Evolutionary conservation across 2,888 invertebrate species (phyloP), one percentile per base, ranked within the genome.

Genomic region (Parthenolecanium corni): DNA sequence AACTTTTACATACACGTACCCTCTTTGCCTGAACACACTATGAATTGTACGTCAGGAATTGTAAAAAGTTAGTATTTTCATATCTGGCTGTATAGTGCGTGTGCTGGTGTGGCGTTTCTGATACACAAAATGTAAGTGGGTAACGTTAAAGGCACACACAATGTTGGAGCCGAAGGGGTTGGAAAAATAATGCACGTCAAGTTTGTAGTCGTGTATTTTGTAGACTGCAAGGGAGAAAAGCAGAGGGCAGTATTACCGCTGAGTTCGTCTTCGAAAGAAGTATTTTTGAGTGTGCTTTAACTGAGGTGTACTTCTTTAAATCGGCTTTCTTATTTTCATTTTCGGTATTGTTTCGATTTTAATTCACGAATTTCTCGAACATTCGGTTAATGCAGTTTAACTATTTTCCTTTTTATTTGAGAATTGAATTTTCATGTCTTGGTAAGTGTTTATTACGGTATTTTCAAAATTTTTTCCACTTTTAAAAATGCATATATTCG

Each of bases 41-140:
- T 21, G 25, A 11, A 31, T 2, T 11, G 31, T 52, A 52, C 20
- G 31, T 14, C 21, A 31, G 24, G 52, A 52, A 52, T 52, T 52
- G 52, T 52, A 25, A 52, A 52, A 52, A 52, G 52, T 52, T 31
- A 52, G 25, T 36, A 52, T 52, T 52, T 52, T 52, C 25, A 36
- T 18, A 14, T 20, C 9, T 31, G 31, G 31, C 31, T 31, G 9
- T 31, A 31, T 31, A 25, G 21, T 24, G 24, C 9, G n/a, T 24
- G 44, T 44, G n/a, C 14, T 3, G 14, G 16, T 4, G 24, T 52
- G 52, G 51, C 9, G 9, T 31, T 31, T 31, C 5, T 9, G 9
- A 31, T 31, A 31, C 4, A 31, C 4, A 4, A 31, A 31, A 31
- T 31, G 31, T 31, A 31, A 31, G 9, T 31, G 31, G 31, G 31